Conservation (phyloP, 2,888 invertebrate genomes). For the Pandemis cinnamomeana region DNA sequence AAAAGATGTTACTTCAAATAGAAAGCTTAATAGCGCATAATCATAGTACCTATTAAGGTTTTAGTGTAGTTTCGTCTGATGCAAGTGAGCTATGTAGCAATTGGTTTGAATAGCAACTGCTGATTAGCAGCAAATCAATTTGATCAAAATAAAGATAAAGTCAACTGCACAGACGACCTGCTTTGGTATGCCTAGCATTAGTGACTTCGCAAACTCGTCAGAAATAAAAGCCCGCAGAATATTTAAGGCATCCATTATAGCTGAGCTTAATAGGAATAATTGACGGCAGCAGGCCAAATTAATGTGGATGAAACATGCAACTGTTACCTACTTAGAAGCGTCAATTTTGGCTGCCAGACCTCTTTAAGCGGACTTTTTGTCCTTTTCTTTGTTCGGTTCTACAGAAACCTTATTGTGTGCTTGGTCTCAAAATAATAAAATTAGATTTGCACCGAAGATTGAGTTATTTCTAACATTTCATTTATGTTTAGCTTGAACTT, state of each 20-base stretch:
- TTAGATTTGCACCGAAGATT: neutral
- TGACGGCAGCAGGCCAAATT: slow-evolving; percentile 23
- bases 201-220: slow-evolving; percentile 19
- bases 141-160: neutral
- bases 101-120: no score
- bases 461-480: neutral
- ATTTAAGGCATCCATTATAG: slow-evolving; percentile 26
- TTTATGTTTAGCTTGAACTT: neutral
- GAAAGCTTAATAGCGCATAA: no score
- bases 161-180: neutral
- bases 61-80: no score
- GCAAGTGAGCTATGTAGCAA: no score
- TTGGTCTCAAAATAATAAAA: neutral
- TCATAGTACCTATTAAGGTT: no score
- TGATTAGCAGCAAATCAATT: neutral
- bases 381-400: neutral
- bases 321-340: slow-evolving; percentile 18
- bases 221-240: slow-evolving; percentile 22
- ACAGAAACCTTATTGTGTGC: neutral
- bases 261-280: slow-evolving; percentile 31
- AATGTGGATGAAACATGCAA: slow-evolving; percentile 38
- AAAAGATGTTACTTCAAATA: no score
- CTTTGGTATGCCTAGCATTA: neutral
- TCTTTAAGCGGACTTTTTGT: neutral
- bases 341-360: neutral